Evolutionary conservation across 2,888 invertebrate species (phyloP), one percentile per base, ranked within the genome.

Genomic region (Campoplex nolae): DNA sequence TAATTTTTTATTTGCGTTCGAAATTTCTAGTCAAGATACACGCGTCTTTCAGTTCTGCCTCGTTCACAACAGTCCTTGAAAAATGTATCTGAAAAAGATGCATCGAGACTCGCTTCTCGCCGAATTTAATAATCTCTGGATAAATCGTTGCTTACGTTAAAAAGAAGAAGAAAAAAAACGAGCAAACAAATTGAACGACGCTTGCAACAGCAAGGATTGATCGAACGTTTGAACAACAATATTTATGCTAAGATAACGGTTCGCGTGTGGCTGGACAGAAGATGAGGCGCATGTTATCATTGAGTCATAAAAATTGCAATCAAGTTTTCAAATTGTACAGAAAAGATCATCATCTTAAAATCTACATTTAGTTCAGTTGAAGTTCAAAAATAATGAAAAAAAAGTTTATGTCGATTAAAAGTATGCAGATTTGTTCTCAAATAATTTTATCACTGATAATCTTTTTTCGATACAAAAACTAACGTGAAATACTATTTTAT

Each of bases 281-380:
- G 42, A 38, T 70, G 48, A 18, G 56, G 56, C 56, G 67, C 56
- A 83, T 80, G 75, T 80, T 80, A 70, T 75, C 75, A 70, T 80
- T 84, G 75, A 84, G 28, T 84, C 75, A 80, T 56, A n/a, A 80
- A 80, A 76, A 76, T 16, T 32, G 35, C 38, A 71, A 54, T 58
- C 45, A 11, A 32, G 35, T 80, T 80, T 56, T 42, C 23, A 77
- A 67, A 58, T 28, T 28, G 48, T 45, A 23, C 48, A 70, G 70
- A n/a, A n/a, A 42, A 38, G 67, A 67, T 67, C 28, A 62, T 32
- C 32, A 32, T 32, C 32, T 62, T 7, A 32, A 32, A 32, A 62
- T 62, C 32, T 62, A 16, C 4, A 6, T 38, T 38, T 6, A 38
- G 4, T 38, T 38, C 62, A 32, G 32, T 32, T 6, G 16, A 32